A percentile compares a stretch with the other conserved stretches of the same genome.
Evolutionary conservation across 2,888 invertebrate species (phyloP).

Genomic region (Brachylomia viminalis): DNA sequence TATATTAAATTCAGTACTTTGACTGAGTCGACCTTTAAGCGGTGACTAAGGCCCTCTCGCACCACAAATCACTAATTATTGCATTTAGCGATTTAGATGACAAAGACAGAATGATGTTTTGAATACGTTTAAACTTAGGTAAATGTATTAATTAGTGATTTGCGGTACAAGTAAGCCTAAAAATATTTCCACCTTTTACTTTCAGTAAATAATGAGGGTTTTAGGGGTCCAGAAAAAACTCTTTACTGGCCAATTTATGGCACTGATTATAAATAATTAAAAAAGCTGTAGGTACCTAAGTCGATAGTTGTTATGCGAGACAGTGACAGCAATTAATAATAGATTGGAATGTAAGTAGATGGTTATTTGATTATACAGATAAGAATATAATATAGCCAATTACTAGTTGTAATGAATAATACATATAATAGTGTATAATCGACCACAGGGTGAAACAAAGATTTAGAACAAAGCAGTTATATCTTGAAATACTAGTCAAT

Average conservation of each 20-base stretch:
- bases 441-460: background rate
- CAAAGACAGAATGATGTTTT: background rate
- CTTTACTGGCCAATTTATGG: background rate
- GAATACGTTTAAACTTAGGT: background rate
- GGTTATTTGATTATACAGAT: background rate
- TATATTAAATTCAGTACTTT: background rate
- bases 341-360: background rate
- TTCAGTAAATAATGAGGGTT: background rate
- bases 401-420: background rate
- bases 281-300: background rate
- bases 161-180: background rate
- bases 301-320: background rate
- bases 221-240: background rate
- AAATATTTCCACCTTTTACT: background rate
- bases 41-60: background rate
- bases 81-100: background rate
- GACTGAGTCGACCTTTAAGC: background rate
- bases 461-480: background rate
- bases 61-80: too few species aligned
- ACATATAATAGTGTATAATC: background rate
- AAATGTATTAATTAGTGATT: background rate
- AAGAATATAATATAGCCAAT: background rate
- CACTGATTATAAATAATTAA: too few species aligned
- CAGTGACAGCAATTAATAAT: background rate
- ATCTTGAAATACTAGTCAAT: background rate